Evolutionary conservation across 2,888 invertebrate species (phyloP), one percentile per base, ranked within the genome.

Genomic region (Harpagoxenus sublaevis): DNA sequence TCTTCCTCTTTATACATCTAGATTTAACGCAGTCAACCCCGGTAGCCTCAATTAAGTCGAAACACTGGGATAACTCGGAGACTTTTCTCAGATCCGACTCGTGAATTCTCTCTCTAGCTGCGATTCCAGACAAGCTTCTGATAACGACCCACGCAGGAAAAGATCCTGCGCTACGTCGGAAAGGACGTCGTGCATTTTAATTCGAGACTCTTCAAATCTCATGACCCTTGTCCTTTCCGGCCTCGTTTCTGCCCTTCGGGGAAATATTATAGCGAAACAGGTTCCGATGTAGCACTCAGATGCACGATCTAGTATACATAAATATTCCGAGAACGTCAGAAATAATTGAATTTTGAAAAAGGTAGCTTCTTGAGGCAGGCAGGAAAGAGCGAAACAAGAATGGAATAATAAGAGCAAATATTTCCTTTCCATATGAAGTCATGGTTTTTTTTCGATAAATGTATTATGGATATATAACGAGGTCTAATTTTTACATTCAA

Each of bases 171-270:
- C 45, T 28, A 68, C 35, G 57, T 10, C 23, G 60, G 79, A 53
- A 84, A 57, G 70, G 48, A 74, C 63, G 85, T 78, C 82, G 85
- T 87, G 87, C 89, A 89, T 89, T 89, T 89, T 88, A 89, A 89
- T 89, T 89, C 87, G 84, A 78, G 31, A 31, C 70, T 83, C 85
- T 87, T 81, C 35, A 71, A 78, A 63, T 31, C 60, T 73, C 75
- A 62, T 74, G 63, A 74, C 23, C 51, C 62, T 28, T 73, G 60
- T 63, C 42, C 62, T 42, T 63, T 73, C 31, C 48, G 60, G 62
- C 62, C 84, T 85, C 88, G 12, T 78, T 84, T 74, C 75, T 78
- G 74, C 48, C 68, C 83, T 86, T 85, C 57, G 79, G 78, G 71
- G 53, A 53, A 83, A 77, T 84, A 85, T 86, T 89, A 88, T 89